Conservation (phyloP, 2,113 vertebrate genomes). For the Colaptes auratus region DNA sequence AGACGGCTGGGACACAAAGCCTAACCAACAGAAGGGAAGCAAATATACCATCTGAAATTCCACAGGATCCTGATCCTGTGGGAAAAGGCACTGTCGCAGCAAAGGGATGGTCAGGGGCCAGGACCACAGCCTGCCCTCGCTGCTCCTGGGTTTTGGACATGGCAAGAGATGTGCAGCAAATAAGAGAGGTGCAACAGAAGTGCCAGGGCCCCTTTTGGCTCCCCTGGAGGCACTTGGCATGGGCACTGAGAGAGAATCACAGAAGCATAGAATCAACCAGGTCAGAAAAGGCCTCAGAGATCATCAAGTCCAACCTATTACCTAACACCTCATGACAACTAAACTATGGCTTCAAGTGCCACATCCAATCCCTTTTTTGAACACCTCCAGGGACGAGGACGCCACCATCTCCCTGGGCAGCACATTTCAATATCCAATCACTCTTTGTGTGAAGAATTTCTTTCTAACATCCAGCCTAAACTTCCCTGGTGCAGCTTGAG, state of each 20-base stretch:
- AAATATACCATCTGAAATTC: background rate
- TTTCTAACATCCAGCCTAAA: too few species aligned
- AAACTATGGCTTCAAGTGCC: too few species aligned
- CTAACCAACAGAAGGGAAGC: background rate
- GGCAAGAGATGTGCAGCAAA: background rate
- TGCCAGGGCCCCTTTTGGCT: background rate
- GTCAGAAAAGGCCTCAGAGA: too few species aligned
- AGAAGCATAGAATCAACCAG: too few species aligned
- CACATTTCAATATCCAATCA: too few species aligned
- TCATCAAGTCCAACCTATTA: too few species aligned
- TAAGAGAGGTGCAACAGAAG: rapidly evolving
- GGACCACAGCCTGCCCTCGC: background rate
- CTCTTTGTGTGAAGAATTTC: too few species aligned
- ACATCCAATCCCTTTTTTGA: too few species aligned
- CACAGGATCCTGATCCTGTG: rapidly evolving
- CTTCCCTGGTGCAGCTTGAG: too few species aligned
- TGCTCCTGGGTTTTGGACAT: background rate
- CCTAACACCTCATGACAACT: too few species aligned
- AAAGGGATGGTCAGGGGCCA: background rate
- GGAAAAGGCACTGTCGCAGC: background rate
- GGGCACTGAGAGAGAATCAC: background rate
- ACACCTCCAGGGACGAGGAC: too few species aligned
- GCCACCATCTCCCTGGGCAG: too few species aligned
- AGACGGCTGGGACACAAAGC: background rate
- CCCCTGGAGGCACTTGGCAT: rapidly evolving